Base-by-base conservation (phyloP, 2,113 vertebrate species). In the Setophaga coronata region DNA sequence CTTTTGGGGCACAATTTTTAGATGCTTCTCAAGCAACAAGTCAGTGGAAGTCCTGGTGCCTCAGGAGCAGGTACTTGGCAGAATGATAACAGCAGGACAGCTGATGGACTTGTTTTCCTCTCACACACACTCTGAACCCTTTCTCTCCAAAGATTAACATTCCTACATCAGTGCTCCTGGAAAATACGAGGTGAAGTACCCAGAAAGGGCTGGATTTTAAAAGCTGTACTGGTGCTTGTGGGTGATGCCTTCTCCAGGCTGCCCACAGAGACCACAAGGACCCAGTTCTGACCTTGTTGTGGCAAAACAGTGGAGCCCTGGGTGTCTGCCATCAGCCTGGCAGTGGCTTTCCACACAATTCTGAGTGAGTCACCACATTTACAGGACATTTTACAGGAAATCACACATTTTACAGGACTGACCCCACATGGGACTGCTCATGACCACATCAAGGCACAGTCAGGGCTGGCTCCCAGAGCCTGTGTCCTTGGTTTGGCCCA, bases 271-370 rank as follows among this genome's bases (percentile, higher is more conserved):
- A 80, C 50, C 54, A 48, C 80, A 38, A 13, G 57, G 43, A 86
- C 26, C 0, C 0, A 17, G 65, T 76, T 33, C 19, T 90, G 84
- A 87, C 54, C 56, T 85, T 80, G 66, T 24, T 18, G 3, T 47
- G 34, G 34, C 38, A 34, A 73, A 90, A 86, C 0, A n/a, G 14
- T 7, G 34, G 50, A 73, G 54, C 28, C 28, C 33, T 54, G 58
- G 33, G 24, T 19, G 14, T 13, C 42, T 87, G 73, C 58, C n/a
- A 2, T 26, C 1, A 4, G 29, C 67, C 58, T 89, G 47, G 40
- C 67, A 36, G 33, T 43, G 90, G 11, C 67, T 34, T 69, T 38
- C 33, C 61, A 42, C 1, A 0, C 4, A 0, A 7, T 5, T 2
- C 12, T 38, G 24, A 67, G 33, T 0, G 0, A 31, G 70, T 72